Base-by-base conservation (phyloP, 2,113 vertebrate species). In the Sander vitreus region DNA sequence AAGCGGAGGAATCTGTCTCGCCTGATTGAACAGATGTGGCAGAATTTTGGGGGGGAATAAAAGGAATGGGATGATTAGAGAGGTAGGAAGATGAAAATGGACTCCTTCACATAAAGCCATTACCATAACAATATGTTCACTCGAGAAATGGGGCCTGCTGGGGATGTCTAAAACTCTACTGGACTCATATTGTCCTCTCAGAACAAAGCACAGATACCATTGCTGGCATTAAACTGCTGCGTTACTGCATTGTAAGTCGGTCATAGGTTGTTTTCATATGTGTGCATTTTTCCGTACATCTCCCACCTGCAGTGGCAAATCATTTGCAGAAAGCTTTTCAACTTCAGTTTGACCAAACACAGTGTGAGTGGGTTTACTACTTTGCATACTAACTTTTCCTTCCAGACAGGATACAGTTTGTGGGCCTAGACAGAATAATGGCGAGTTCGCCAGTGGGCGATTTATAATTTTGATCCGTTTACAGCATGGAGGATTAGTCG, bases 91-190 rank as follows among this genome's bases (percentile, higher is more conserved):
- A 85, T 90, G 85, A 83, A 73, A 80, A 89, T 89, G 70, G 67
- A 88, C 66, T 82, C 45, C 59, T 79, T 83, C 80, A 64, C 77
- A 69, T 72, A 59, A 75, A 83, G 30, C 30, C 36, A 83, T 92
- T 90, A 91, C 66, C 87, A 90, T 89, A 83, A 89, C 90, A 89
- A 89, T 85, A 73, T 81, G 74, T 81, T 82, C 68, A 27, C 21
- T 9, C 1, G 75, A 86, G 66, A 72, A 76, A 80, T 68, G 58
- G 45, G 43, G 45, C 71, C 85, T 85, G 59, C 57, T 84, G 75
- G 85, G 76, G 63, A 73, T 43, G 39, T 64, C 45, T 51, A 10
- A 57, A 50, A 67, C 68, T 60, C 50, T n/a, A 39, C 68, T 73
- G 71, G 84, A 53, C 68, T 78, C 64, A 33, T 25, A 58, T 72